Base-by-base conservation (phyloP, 2,113 vertebrate genomes). In the Nettapus auritus region DNA sequence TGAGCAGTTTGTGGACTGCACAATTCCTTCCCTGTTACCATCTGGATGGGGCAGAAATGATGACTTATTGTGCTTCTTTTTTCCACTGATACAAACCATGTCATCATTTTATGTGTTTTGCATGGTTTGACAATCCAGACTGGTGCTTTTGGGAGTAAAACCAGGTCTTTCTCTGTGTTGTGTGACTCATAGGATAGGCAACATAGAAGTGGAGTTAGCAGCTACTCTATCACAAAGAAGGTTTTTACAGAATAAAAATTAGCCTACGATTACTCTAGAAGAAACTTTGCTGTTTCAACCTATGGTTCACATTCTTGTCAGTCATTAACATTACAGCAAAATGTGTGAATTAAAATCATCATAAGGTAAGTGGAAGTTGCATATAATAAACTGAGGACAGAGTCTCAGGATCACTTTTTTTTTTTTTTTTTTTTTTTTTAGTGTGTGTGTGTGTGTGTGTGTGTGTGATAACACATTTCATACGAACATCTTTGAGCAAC, bases 381-480 rank as follows among this genome's bases (percentile, higher is more conserved):
- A 5, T 40, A 3, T 67, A 0, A 0, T 19, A 69, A 63, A 3
- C 42, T 74, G 29, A 88, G 22, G 17, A 74, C 48, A 71, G n/a
- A 85, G 69, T 86, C 48, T 76, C n/a, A 75, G 21, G 31, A 63
- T 71, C 6, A 17, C 44, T 48, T 13, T 62, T 70, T n/a, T n/a
- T n/a, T n/a, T n/a, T n/a, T n/a, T n/a, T n/a, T n/a, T n/a, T n/a
- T n/a, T n/a, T n/a, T n/a, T n/a, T n/a, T n/a, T n/a, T n/a, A n/a
- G n/a, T n/a, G n/a, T n/a, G n/a, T n/a, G n/a, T n/a, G n/a, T n/a
- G n/a, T n/a, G n/a, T n/a, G n/a, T n/a, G n/a, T n/a, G n/a, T n/a
- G n/a, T n/a, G n/a, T n/a, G n/a, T n/a, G n/a, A 22, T 50, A 53
- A 1, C 2, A 4, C 68, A 50, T 87, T 94, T 81, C 33, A 62